These are phyloP conservation scores for Pachyseris speciosa DNA, from an alignment of 64 coral and sea anemone genomes.

Conservation along the genomic window DNA sequence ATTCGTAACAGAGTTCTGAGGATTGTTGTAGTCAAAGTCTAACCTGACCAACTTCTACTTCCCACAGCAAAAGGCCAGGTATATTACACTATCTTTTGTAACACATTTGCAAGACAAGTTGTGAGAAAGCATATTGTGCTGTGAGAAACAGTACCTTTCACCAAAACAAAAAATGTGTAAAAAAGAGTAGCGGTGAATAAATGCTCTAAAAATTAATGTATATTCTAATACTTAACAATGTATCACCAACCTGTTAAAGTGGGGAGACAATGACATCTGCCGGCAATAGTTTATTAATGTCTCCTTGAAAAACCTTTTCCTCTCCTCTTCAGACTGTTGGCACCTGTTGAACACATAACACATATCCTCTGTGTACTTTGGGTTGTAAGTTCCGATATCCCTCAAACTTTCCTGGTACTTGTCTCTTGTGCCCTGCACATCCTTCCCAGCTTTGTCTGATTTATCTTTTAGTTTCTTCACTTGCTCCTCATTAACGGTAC, in stretches of 20 bases:
- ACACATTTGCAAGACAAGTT: too few species aligned
- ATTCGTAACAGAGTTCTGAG: too few species aligned
- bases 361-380: constrained; percentile 96
- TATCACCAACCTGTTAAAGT: constrained; percentile 1
- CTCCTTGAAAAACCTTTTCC: constrained; percentile 79
- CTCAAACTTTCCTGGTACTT: constrained; percentile 85
- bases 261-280: constrained; percentile 24
- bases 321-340: constrained; percentile 80
- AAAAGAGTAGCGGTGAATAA: too few species aligned
- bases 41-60: too few species aligned
- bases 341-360: constrained; percentile 80
- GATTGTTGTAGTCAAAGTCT: too few species aligned
- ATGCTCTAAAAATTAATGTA: background rate
- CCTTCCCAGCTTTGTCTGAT: constrained; percentile 55
- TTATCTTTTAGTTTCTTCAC: constrained; percentile 86
- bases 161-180: too few species aligned
- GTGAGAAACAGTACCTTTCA: too few species aligned
- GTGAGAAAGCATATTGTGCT: too few species aligned
- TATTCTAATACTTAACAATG: background rate
- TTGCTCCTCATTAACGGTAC: constrained; percentile 75
- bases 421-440: constrained; percentile 34
- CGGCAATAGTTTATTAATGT: constrained; percentile 66
- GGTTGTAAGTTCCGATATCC: constrained; percentile 85
- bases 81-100: too few species aligned
- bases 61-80: too few species aligned